A percentile compares a stretch with the other conserved stretches of the same genome.
phyloP scores from a whole-genome alignment of 2,888 invertebrate genomes.

The Ceramica pisi region DNA sequence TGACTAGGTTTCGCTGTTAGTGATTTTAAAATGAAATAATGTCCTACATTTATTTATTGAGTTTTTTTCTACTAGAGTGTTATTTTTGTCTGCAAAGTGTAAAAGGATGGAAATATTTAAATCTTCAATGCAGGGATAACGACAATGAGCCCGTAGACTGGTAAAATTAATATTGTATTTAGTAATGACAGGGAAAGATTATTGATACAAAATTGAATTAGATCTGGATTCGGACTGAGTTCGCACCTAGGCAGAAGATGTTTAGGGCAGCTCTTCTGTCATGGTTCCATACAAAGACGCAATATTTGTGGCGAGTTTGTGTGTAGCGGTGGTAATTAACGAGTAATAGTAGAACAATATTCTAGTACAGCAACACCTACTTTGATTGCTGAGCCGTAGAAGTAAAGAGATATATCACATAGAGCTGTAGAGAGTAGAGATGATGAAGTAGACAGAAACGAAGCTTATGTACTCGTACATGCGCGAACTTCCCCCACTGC shows the following conservation, averaged over 20 bases:
- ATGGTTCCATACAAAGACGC: neutral
- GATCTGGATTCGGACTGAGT: neutral
- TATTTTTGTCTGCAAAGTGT: slow-evolving; percentile 38
- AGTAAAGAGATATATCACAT: neutral
- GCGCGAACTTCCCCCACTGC: too few relatives aligned
- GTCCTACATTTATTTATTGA: slow-evolving; percentile 32
- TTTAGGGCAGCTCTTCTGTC: neutral
- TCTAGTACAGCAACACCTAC: neutral
- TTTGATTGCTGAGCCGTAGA: neutral
- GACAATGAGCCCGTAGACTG: slow-evolving; percentile 77
- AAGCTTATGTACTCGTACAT: neutral
- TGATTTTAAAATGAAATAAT: slow-evolving; percentile 38
- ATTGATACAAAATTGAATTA: neutral
- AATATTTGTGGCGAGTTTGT: neutral
- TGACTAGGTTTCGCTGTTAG: slow-evolving; percentile 2
- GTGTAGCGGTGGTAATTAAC: neutral
- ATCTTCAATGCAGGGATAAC: slow-evolving; percentile 78
- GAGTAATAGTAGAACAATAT: too few relatives aligned
- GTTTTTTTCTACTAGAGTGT: slow-evolving; percentile 36
- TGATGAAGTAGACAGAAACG: neutral
- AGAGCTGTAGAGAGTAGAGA: neutral
- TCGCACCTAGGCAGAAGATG: neutral
- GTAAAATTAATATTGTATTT: slow-evolving; percentile 66
- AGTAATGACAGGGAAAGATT: too few relatives aligned
- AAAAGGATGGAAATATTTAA: slow-evolving; percentile 71